Evolutionary conservation across 2,888 invertebrate species (phyloP).

Genomic region (Petrolisthes manimaculis): DNA sequence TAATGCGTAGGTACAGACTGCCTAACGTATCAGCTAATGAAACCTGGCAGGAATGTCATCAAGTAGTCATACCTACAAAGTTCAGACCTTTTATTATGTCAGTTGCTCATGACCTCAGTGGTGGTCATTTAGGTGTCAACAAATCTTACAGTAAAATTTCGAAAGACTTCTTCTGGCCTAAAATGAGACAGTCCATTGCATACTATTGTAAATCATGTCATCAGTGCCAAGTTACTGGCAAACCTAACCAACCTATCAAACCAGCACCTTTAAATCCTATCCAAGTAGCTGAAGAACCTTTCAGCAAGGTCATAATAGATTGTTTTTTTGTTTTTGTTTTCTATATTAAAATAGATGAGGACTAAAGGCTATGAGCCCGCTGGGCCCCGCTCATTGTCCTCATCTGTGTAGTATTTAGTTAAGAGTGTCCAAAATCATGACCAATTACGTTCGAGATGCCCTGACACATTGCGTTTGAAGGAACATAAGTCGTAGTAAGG

Average conservation of each 20-base stretch:
- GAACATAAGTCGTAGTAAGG: too few relatives aligned
- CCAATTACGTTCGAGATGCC: too few relatives aligned
- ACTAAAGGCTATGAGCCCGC: too few relatives aligned
- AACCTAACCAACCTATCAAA: constrained; percentile 4
- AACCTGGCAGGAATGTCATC: constrained; percentile 14
- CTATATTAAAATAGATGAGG: too few relatives aligned
- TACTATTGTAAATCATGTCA: constrained; percentile 10
- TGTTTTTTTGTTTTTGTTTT: too few relatives aligned
- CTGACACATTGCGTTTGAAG: too few relatives aligned
- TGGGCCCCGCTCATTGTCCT: too few relatives aligned
- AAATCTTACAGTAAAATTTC: not conserved
- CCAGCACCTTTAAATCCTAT: constrained; percentile 13
- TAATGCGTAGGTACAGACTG: constrained; percentile 7
- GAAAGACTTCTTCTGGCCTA: constrained; percentile 12
- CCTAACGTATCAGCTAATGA: constrained; percentile 17
- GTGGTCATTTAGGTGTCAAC: constrained; percentile 12
- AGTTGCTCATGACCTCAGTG: constrained; percentile 9
- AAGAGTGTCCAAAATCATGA: too few relatives aligned
- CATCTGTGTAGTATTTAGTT: too few relatives aligned
- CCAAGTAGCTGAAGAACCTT: not conserved
- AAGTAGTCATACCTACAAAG: not conserved
- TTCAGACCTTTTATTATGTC: not conserved
- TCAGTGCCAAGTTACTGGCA: not conserved
- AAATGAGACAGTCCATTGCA: not conserved
- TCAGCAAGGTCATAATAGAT: not conserved